Evolutionary conservation across 2,888 invertebrate species (phyloP).

Genomic region (Scaptomyza tumidula): DNA sequence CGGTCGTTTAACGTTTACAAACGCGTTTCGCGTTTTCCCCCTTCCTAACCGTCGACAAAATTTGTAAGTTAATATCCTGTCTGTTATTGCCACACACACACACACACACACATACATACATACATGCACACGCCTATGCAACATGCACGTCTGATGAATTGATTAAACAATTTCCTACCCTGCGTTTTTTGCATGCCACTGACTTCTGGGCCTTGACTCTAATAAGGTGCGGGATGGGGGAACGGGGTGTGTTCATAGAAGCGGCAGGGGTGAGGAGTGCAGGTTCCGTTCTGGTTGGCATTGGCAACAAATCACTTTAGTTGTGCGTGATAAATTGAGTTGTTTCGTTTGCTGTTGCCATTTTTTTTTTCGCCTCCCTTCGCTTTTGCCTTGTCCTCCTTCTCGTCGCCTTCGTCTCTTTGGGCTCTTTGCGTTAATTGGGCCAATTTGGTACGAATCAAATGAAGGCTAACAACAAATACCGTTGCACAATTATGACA

Average conservation of each 20-base stretch:
- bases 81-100: constrained; percentile 73
- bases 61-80: constrained; percentile 79
- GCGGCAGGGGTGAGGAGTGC: neutral
- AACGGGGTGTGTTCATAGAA: too few species aligned
- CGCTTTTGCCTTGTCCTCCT: neutral
- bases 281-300: constrained; percentile 63
- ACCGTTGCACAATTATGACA: constrained; percentile 36
- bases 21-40: constrained; percentile 31
- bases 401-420: constrained; percentile 26
- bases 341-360: constrained; percentile 51
- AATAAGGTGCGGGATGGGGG: neutral
- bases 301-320: constrained; percentile 81
- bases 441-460: constrained; percentile 78
- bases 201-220: constrained; percentile 45
- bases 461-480: constrained; percentile 42
- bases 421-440: constrained; percentile 73
- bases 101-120: constrained; percentile 36
- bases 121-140: constrained; percentile 33
- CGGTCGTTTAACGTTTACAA: constrained; percentile 58
- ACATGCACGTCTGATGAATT: constrained; percentile 74
- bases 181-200: constrained; percentile 59
- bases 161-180: constrained; percentile 79
- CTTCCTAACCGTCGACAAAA: constrained; percentile 35
- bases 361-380: neutral
- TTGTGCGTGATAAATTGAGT: constrained; percentile 82